Base-by-base conservation (phyloP, 2,888 invertebrate genomes). In the Cremastinae sp. region DNA sequence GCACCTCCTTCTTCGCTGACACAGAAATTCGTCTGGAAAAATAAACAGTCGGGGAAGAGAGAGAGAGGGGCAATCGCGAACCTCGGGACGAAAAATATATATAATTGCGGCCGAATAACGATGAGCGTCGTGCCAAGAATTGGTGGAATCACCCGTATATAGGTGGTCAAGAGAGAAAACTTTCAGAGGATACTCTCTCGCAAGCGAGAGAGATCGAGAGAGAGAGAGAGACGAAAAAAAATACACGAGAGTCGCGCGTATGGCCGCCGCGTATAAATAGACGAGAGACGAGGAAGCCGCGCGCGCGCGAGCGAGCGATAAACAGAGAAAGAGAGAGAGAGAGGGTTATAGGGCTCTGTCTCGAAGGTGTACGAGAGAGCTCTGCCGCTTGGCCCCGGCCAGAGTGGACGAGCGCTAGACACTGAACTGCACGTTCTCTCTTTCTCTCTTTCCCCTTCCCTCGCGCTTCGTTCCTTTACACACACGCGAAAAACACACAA, bases 241-340 rank as follows among this genome's bases (percentile, higher is more conserved):
- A n/a, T n/a, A 82, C 82, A 82, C 83, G 83, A 82, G 80, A 85
- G 80, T 84, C 84, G 84, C 84, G 84, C 83, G 86, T 87, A 86
- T 84, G 87, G 84, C 84, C 84, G 85, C 82, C 83, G 28, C 28
- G 85, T 88, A 88, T 88, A 87, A 88, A 88, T 88, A 88, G 88
- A 87, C 84, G 84, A 83, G 84, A 83, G 84, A 84, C 84, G 84
- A 84, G 10, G 41, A n/a, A 41, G 10, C 4, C 12, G 12, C n/a
- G n/a, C n/a, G n/a, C n/a, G n/a, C n/a, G n/a, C n/a, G n/a, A n/a
- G n/a, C n/a, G 18, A 41, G 14, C 36, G 22, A 64, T 1, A 38
- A 18, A 62, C 16, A 62, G 47, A 61, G 28, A 14, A 22, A 45
- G 59, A 28, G 9, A 7, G n/a, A 14, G 16, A 45, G 45, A 22